Evolutionary conservation across 2,113 vertebrate genomes (phyloP).

Genomic region (rat (Rattus norvegicus)): DNA sequence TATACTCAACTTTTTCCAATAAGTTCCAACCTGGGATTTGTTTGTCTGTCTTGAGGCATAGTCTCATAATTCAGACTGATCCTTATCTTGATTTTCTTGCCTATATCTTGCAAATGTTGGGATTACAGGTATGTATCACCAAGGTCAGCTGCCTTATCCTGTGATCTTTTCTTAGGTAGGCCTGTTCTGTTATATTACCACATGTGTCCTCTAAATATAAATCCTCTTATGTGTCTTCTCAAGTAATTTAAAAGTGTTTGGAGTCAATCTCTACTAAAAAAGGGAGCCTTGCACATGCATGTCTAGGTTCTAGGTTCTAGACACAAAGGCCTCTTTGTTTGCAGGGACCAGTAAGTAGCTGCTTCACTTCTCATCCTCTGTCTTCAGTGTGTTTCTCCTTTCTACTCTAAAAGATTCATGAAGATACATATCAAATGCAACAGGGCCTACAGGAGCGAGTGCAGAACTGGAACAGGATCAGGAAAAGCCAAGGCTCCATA

Average conservation of each 20-base stretch:
- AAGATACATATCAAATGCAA: conserved; percentile 84
- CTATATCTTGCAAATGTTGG: background rate
- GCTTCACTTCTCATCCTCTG: background rate
- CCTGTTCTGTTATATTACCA: background rate
- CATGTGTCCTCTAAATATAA: background rate
- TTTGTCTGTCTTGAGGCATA: background rate
- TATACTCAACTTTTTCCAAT: background rate
- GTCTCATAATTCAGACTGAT: background rate
- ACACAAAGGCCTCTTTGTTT: background rate
- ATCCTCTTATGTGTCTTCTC: background rate
- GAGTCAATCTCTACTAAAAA: conserved; percentile 25
- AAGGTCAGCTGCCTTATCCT: background rate
- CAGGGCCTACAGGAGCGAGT: conserved; percentile 84
- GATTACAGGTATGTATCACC: background rate
- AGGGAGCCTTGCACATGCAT: background rate
- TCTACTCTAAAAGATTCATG: conserved; percentile 84
- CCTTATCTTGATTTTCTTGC: background rate
- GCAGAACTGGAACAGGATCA: conserved; percentile 65
- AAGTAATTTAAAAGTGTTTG: conserved; percentile 19
- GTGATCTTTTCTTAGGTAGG: background rate
- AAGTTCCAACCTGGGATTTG: background rate
- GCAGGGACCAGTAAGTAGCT: background rate
- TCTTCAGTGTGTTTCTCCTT: background rate
- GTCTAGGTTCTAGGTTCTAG: background rate
- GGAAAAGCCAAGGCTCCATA: conserved; percentile 74